These are phyloP conservation scores for Oncorhynchus masou DNA, from an alignment of 2,113 vertebrate genomes.

Conservation along the genomic window DNA sequence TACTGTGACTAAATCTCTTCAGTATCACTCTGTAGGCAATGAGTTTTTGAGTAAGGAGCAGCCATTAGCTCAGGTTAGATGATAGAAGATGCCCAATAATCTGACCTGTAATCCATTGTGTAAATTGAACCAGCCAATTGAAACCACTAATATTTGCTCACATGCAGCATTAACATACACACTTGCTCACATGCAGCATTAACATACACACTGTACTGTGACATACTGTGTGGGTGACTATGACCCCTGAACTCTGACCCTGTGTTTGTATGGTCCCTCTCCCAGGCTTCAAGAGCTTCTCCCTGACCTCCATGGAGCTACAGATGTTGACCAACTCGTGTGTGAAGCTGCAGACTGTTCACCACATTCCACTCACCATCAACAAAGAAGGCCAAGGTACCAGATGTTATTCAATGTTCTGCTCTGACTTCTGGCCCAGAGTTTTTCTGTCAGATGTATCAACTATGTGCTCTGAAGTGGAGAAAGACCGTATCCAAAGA, in stretches of 20 bases:
- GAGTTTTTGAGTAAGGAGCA: too few species aligned
- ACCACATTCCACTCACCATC: conserved; percentile 90
- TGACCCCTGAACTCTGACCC: conserved; percentile 3
- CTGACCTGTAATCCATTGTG: too few species aligned
- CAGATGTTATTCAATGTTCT: conserved; percentile 7
- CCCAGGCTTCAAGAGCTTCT: conserved; percentile 90
- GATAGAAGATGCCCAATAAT: too few species aligned
- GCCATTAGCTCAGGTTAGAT: too few species aligned
- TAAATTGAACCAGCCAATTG: too few species aligned
- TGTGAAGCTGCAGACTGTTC: conserved; percentile 95
- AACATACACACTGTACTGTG: neutral
- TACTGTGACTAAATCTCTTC: neutral
- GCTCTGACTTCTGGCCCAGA: too few species aligned
- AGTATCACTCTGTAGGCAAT: too few species aligned
- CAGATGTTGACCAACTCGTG: conserved; percentile 98
- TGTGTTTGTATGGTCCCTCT: neutral
- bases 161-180: neutral
- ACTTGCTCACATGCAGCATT: too few species aligned
- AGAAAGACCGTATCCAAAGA: too few species aligned
- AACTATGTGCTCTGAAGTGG: too few species aligned
- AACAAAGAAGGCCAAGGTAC: conserved; percentile 87
- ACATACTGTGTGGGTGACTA: neutral
- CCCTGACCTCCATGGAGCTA: conserved; percentile 90
- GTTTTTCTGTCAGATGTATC: too few species aligned
- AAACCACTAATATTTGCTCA: too few species aligned